Base-by-base conservation (phyloP, 2,888 invertebrate genomes). In the Dexiosoma caninum region DNA sequence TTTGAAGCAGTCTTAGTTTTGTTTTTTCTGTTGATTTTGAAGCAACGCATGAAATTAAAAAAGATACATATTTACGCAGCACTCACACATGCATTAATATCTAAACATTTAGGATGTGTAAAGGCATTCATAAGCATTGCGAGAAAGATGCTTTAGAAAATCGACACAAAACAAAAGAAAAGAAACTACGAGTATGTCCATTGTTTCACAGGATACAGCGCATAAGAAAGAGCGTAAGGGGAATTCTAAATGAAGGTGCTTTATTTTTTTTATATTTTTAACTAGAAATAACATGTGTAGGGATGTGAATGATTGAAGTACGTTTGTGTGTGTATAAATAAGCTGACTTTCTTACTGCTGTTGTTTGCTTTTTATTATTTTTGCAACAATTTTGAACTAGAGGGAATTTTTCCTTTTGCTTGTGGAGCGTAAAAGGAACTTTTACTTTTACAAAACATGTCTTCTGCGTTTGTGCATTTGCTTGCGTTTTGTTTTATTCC, bases 391-490 rank as follows among this genome's bases (percentile, higher is more conserved):
- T 57, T 44, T 51, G 46, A 64, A 46, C 46, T 64, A n/a, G 46
- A 49, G 49, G 27, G 59, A 10, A 37, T 37, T 51, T 37, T 57
- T 27, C 23, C 21, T 23, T 49, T 69, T 51, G n/a, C n/a, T 46
- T 49, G 9, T 12, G 40, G 64, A 30, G 66, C 55, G 66, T 59
- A 75, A 49, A 75, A 70, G 64, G 32, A 42, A 71, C 77, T 78
- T 78, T 78, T 78, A 71, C 70, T 78, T 71, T 49, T 70, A 70
- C 77, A 64, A 78, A n/a, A 57, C 64, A 35, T 57, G 23, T 67
- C 59, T 62, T 67, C 32, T 74, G 19, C 14, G 21, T 60, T 46
- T 51, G 32, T 44, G 37, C 16, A 49, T 66, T 44, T 60, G 12
- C 37, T 32, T 30, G 16, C 7, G 21, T 4, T 46, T n/a, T 59